phyloP scores from a whole-genome alignment of 2,797 vertebrate species.

The Clarias laeviceps region DNA sequence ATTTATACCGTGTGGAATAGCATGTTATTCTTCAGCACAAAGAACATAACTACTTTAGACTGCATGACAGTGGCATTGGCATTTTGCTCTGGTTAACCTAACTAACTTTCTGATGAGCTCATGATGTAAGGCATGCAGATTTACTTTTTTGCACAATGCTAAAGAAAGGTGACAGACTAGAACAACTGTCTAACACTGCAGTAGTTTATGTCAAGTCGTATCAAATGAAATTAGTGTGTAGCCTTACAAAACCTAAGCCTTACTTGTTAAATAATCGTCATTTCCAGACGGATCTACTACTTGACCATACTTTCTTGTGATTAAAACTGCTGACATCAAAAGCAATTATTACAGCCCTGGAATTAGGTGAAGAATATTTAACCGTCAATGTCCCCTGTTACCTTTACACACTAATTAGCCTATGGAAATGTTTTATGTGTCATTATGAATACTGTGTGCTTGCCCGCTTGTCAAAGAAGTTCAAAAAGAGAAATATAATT shows the following conservation, averaged over 20 bases:
- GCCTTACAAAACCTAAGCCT: neutral
- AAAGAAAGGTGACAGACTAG: slow-evolving; percentile 3
- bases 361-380: slow-evolving; percentile 40
- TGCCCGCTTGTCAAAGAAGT: neutral
- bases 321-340: slow-evolving; percentile 44
- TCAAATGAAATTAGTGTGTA: neutral
- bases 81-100: slow-evolving; percentile 10
- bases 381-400: slow-evolving; percentile 32
- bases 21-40: neutral
- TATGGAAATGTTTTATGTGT: slow-evolving; percentile 28
- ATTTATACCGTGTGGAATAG: neutral
- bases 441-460: neutral
- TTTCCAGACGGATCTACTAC: slow-evolving; percentile 5
- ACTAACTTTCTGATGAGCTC: slow-evolving; percentile 12
- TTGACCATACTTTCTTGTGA: slow-evolving; percentile 35
- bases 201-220: neutral
- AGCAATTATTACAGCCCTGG: slow-evolving; percentile 38
- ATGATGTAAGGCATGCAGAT: neutral
- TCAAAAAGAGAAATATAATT: neutral
- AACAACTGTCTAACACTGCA: neutral
- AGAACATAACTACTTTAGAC: slow-evolving; percentile 1
- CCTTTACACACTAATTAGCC: slow-evolving; percentile 5
- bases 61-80: slow-evolving; percentile 9
- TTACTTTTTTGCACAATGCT: slow-evolving; percentile 8
- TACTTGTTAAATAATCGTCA: neutral